These are phyloP conservation scores for Macquaria ambigua DNA, from an alignment of 2,113 vertebrate genomes.

Conservation along the genomic window DNA sequence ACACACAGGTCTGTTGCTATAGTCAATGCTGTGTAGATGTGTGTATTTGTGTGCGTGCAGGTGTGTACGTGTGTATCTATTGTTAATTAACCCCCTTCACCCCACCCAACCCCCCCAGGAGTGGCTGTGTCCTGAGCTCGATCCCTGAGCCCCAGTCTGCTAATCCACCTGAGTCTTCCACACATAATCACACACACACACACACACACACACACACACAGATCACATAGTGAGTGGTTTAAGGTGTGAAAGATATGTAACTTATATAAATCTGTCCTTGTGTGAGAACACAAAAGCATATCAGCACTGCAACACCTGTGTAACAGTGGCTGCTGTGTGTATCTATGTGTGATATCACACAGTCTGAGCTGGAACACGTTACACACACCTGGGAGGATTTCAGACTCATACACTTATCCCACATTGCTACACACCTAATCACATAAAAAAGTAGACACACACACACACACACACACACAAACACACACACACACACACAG, in stretches of 20 bases:
- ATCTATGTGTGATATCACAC: constrained; percentile 63
- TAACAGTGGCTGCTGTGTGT: constrained; percentile 45
- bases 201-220: constrained; percentile 34
- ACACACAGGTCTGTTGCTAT: constrained; percentile 38
- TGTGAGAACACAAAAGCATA: constrained; percentile 70
- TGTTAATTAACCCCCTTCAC: constrained; percentile 83
- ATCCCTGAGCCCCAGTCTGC: constrained; percentile 69
- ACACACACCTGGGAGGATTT: constrained; percentile 69
- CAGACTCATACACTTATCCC: constrained; percentile 44
- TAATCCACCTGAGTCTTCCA: constrained; percentile 78
- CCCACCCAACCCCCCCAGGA: constrained; percentile 62
- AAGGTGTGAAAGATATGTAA: constrained; percentile 67
- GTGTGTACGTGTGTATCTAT: constrained; percentile 56
- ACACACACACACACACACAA: constrained; percentile 23
- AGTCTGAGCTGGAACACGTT: constrained; percentile 54
- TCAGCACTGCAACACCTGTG: constrained; percentile 76
- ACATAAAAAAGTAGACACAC: constrained; percentile 33
- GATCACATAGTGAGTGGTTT: constrained; percentile 48
- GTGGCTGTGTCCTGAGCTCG: constrained; percentile 64
- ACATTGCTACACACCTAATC: constrained; percentile 62
- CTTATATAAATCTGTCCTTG: constrained; percentile 53
- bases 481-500: constrained; percentile 9
- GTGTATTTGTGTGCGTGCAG: constrained; percentile 39
- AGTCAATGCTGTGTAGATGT: constrained; percentile 21
- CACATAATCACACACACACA: constrained; percentile 39